Conservation (phyloP, 2,888 invertebrate species). For the Megamerina dolium region DNA sequence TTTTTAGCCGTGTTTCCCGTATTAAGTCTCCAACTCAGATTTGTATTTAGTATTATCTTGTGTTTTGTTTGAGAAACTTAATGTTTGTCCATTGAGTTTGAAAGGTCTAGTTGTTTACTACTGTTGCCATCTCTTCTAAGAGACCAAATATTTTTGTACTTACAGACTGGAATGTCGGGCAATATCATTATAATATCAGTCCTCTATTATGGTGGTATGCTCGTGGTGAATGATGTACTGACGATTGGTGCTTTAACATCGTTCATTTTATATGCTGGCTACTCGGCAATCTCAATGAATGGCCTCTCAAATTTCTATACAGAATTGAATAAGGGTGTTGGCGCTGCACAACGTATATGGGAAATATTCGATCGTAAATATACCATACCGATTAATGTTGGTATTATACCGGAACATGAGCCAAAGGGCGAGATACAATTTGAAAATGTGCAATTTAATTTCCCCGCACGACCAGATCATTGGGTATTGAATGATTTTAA, state of each 20-base stretch:
- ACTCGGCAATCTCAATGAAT: slow-evolving; percentile 83
- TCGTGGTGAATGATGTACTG: slow-evolving; percentile 73
- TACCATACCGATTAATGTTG: slow-evolving; percentile 60
- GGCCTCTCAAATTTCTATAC: slow-evolving; percentile 91
- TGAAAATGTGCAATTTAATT: slow-evolving; percentile 66
- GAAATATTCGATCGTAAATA: slow-evolving; percentile 79
- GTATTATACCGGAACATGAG: slow-evolving; percentile 37
- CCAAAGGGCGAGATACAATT: slow-evolving; percentile 63
- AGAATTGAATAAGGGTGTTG: slow-evolving; percentile 88
- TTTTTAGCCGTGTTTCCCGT: too few relatives aligned
- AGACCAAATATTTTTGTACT: slow-evolving; percentile 12
- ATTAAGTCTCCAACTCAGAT: too few relatives aligned
- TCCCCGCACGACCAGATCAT: slow-evolving; percentile 59
- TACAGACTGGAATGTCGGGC: slow-evolving; percentile 79
- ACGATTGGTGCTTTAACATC: slow-evolving; percentile 87
- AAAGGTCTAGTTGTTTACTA: too few relatives aligned
- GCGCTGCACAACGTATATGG: slow-evolving; percentile 85
- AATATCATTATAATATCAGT: slow-evolving; percentile 86
- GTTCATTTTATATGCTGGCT: slow-evolving; percentile 90
- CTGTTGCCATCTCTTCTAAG: not conserved
- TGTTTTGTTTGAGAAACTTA: too few relatives aligned
- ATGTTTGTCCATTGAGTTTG: too few relatives aligned
- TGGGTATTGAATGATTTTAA: slow-evolving; percentile 61
- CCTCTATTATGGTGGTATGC: slow-evolving; percentile 83
- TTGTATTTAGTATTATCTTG: too few relatives aligned